Conservation (phyloP, 1,140 invertebrate genomes). For the Rhysida immarginata region DNA sequence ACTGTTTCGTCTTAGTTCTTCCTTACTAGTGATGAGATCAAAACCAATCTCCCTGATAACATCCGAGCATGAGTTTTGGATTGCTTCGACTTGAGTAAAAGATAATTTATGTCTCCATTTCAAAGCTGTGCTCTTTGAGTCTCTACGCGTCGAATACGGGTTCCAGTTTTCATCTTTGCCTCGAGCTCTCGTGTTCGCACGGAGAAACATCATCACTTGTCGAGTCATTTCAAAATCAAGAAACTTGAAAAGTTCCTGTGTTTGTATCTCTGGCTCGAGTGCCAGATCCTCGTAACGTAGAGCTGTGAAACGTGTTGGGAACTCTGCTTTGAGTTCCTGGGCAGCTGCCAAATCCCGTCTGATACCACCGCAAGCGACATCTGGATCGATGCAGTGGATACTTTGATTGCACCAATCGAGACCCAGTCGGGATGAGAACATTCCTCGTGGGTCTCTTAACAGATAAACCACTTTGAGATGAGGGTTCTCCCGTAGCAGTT, state of each 20-base stretch:
- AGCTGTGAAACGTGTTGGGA: conserved; percentile 56
- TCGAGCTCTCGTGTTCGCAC: conserved; percentile 46
- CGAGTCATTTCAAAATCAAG: conserved; percentile 53
- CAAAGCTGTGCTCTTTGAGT: conserved; percentile 65
- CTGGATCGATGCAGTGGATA: conserved; percentile 61
- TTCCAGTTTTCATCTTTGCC: conserved; percentile 51
- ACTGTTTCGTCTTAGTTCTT: neutral
- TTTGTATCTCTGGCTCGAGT: conserved; percentile 50
- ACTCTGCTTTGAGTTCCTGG: conserved; percentile 43
- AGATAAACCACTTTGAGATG: conserved; percentile 59
- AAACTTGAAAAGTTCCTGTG: conserved; percentile 55
- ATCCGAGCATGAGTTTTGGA: conserved; percentile 46
- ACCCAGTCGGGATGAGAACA: conserved; percentile 66
- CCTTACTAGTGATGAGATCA: neutral
- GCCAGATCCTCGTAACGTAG: conserved; percentile 73
- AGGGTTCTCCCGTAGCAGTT: conserved; percentile 44
- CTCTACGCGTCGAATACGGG: conserved; percentile 63
- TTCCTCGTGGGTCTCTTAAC: conserved; percentile 68
- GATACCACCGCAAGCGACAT: conserved; percentile 60
- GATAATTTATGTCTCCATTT: conserved; percentile 59
- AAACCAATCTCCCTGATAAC: conserved; percentile 41
- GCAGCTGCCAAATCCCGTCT: conserved; percentile 63
- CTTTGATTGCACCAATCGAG: conserved; percentile 67
- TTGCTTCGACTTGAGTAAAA: conserved; percentile 38
- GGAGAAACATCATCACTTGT: conserved; percentile 51